phyloP scores from a whole-genome alignment of 2,113 vertebrate genomes.

The Percopsis transmontana region DNA sequence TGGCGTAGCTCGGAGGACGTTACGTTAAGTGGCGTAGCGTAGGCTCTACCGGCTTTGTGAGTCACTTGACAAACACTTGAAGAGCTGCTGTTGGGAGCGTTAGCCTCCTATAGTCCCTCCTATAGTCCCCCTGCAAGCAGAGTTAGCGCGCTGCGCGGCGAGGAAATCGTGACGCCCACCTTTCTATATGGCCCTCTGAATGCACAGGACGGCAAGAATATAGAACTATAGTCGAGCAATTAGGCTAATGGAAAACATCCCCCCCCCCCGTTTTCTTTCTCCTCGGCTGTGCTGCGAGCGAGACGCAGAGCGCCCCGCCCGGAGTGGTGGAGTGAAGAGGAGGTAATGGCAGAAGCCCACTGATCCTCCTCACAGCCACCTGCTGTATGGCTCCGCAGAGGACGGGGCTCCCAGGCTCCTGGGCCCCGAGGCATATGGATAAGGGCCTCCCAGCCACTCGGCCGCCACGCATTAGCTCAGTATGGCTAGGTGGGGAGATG shows the following conservation, averaged over 20 bases:
- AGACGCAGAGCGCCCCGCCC: conserved; percentile 34
- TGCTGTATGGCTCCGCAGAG: conserved; percentile 69
- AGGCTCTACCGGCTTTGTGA: too few species aligned
- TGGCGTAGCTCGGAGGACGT: too few species aligned
- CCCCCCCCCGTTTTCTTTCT: conserved; percentile 13
- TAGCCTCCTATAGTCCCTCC: conserved; percentile 36
- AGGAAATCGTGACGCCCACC: too few species aligned
- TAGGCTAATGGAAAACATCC: conserved; percentile 75
- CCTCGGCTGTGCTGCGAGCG: conserved; percentile 47
- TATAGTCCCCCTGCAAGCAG: conserved; percentile 26
- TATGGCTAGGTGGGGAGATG: conserved; percentile 35
- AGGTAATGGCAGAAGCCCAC: conserved; percentile 59
- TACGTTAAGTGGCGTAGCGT: too few species aligned
- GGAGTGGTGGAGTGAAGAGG: conserved; percentile 64
- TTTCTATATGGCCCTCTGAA: too few species aligned
- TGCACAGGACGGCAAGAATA: too few species aligned
- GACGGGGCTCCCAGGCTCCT: conserved; percentile 15
- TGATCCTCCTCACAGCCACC: conserved; percentile 67
- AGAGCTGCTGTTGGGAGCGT: conserved; percentile 35
- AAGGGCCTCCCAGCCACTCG: conserved; percentile 59
- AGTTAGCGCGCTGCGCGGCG: conserved; percentile 28
- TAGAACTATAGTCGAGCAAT: conserved; percentile 72
- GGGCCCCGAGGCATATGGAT: conserved; percentile 70
- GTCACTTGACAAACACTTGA: conserved; percentile 54
- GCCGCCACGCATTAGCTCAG: conserved; percentile 64